Base-by-base conservation (phyloP, 2,113 vertebrate species). In the Dromaius novaehollandiae region DNA sequence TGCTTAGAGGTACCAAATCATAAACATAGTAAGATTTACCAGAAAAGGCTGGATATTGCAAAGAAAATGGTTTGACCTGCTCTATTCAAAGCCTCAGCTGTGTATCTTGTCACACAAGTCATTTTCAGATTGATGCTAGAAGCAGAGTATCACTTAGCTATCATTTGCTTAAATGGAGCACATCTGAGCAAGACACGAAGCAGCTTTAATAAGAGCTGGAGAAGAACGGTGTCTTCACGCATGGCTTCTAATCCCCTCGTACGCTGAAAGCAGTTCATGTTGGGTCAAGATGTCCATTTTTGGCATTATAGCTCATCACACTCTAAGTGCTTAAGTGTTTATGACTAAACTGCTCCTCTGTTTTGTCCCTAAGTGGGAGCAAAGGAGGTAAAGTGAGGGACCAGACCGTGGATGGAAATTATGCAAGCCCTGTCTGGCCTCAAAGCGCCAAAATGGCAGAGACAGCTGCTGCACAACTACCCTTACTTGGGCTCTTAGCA, bases 281-380 rank as follows among this genome's bases (percentile, higher is more conserved):
- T 34, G 95, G 96, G 96, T 88, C 88, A 81, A 28, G 11, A 32
- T 55, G 44, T 15, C 82, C 73, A 3, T 88, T 93, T 86, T 42
- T 55, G 92, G 95, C 2, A 1, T 12, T 26, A 5, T 0, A 32
- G 86, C 82, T 90, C 88, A 19, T 92, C 92, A 86, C 6, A 61
- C 95, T 55, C 15, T 4, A 32, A 93, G 93, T 82, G 88, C 77
- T 26, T 93, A 69, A 94, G 42, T 17, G 32, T 26, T 22, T 65
- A 11, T 84, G 96, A 96, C 92, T 90, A 68, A 18, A 6, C 2
- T 0, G 3, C 60, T 91, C 8, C 82, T 82, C 28, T 46, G 32
- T 4, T 44, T 13, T 4, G 42, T 53, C 86, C 90, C 92, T 13
- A 13, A 70, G 92, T 20, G 95, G 82, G 88, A n/a, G 76, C 90